Base-by-base conservation (phyloP, 2,888 invertebrate species). In the Eilema sororculum region DNA sequence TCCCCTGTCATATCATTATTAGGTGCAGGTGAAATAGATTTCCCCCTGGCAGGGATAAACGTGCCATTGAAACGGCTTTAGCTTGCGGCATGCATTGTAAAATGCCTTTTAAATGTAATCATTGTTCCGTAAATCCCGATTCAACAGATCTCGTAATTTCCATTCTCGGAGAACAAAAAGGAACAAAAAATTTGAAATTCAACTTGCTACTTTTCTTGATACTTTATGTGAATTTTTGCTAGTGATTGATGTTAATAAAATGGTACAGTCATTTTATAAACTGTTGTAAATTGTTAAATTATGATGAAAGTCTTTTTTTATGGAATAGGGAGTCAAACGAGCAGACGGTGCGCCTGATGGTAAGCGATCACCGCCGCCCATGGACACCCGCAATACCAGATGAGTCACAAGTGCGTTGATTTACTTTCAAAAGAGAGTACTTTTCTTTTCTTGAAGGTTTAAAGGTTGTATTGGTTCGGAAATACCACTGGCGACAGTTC, bases 11-110 rank as follows among this genome's bases (percentile, higher is more conserved):
- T 78, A 77, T 81, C 72, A 74, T 71, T 71, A 71, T 65, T 70
- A 67, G 62, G 22, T 68, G 61, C 75, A 77, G 71, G 73, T 66
- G 69, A 28, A 80, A 78, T 72, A 77, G 75, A 84, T 85, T 85
- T 85, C 83, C 84, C 83, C 16, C 30, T 76, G 76, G 84, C 71
- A 71, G 61, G 76, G 84, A 83, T 78, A 79, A 82, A 79, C 75
- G 77, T 75, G 67, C 73, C 62, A 82, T 81, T 85, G 83, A 76
- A 81, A 81, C 78, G 67, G 72, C 67, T 74, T 81, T 67, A 74
- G 71, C 66, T 58, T 71, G 73, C 73, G 62, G 67, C 76, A 65
- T 78, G 81, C 80, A 82, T 76, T 73, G 69, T 61, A 69, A 80
- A 82, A 73, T 72, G 78, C 68, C 78, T 78, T 71, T 73, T 80